Evolutionary conservation across 2,888 invertebrate genomes (phyloP), one percentile per base, ranked within the genome.

Genomic region (Cephus sareptanus): DNA sequence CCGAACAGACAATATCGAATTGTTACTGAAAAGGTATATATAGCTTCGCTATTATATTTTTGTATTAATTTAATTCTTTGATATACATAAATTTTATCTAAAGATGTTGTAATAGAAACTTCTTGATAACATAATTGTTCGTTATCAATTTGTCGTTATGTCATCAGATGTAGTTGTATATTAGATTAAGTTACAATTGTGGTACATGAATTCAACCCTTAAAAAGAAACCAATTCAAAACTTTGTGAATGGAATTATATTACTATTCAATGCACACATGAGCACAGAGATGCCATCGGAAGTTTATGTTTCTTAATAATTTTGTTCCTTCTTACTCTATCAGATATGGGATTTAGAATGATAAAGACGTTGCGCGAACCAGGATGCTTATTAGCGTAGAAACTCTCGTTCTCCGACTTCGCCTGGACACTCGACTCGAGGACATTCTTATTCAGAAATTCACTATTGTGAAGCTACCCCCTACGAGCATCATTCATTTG

Each of bases 371-470:
- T 23, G 56, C 56, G 23, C 9, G 56, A 56, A 56, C 56, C 23
- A 56, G 23, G 23, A 56, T 56, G 23, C 56, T 56, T 56, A 23
- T 56, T 56, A 56, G 23, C 56, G 56, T 23, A 56, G 56, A 56
- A 56, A 6, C 15, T n/a, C 74, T 74, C 34, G 75, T 75, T 73
- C 13, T 31, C 76, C 76, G 56, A 69, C 78, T 77, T 79, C 81
- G 76, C 80, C 81, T 81, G 80, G 83, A 77, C 82, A 87, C 81
- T 82, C 81, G 79, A 79, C 83, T 86, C 81, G 71, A 31, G 71
- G 30, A 34, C 81, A 82, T 85, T 82, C 82, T 85, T 82, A 82
- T 81, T 81, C 81, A 79, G 76, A 77, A 83, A 80, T 81, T 75
- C 80, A 78, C 79, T 82, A 83, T 83, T 81, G 76, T 80, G 69